Conservation (phyloP, 2,113 vertebrate genomes). For the Austrofundulus limnaeus region DNA sequence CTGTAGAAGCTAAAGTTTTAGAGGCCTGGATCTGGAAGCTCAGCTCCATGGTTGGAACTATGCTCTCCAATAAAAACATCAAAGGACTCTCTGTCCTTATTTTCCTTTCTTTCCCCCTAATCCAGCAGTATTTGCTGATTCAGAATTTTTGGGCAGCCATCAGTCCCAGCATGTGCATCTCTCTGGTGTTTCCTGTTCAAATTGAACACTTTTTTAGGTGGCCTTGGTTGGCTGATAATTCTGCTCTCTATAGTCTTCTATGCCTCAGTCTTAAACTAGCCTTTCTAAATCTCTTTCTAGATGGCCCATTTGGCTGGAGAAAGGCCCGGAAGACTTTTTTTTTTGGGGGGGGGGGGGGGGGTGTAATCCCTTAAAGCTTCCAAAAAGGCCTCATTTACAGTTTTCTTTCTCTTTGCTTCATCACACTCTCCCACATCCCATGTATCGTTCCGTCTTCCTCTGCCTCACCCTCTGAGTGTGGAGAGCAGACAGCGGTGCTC, state of each 20-base stretch:
- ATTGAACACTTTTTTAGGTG: slow-evolving; percentile 21
- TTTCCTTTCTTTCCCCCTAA: slow-evolving; percentile 47
- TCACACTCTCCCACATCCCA: slow-evolving; percentile 50
- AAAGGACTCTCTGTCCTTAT: slow-evolving; percentile 44
- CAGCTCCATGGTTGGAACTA: slow-evolving; percentile 36
- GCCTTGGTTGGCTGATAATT: slow-evolving; percentile 51
- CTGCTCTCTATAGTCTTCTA: slow-evolving; percentile 27
- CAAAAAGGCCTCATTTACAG: slow-evolving; percentile 73
- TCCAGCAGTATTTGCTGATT: slow-evolving; percentile 54
- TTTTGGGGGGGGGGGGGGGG: too few relatives aligned
- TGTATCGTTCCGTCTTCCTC: slow-evolving; percentile 40
- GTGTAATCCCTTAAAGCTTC: slow-evolving; percentile 69
- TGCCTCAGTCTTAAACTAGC: slow-evolving; percentile 45
- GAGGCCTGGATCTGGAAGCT: slow-evolving; percentile 42
- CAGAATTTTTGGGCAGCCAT: slow-evolving; percentile 51
- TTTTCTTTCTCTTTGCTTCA: slow-evolving; percentile 65
- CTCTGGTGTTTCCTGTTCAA: slow-evolving; percentile 16
- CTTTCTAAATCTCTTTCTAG: slow-evolving; percentile 55
- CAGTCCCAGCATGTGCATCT: slow-evolving; percentile 30
- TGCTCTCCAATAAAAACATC: slow-evolving; percentile 55
- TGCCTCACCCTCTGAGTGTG: slow-evolving; percentile 47
- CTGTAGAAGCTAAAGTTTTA: slow-evolving; percentile 53
- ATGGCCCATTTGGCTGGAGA: slow-evolving; percentile 58
- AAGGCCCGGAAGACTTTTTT: slow-evolving; percentile 42
- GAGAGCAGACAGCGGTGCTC: slow-evolving; percentile 69